A percentile compares a stretch with the other conserved stretches of the same genome.
phyloP scores from a whole-genome alignment of 2,797 vertebrate species.

The Neopelma chrysocephalum region DNA sequence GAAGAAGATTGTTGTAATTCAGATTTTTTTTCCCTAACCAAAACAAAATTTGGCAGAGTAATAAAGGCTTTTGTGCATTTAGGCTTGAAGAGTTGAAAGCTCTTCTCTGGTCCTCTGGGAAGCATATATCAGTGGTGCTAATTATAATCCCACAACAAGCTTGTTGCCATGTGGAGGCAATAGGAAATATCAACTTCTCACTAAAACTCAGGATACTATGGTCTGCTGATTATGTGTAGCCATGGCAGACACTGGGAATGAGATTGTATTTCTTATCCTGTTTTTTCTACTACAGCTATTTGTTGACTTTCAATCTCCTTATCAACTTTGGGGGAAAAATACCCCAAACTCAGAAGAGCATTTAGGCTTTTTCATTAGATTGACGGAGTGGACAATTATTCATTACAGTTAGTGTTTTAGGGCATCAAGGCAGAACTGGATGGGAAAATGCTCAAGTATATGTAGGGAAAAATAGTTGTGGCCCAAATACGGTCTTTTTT shows the following conservation, averaged over 20 bases:
- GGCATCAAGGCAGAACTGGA: background rate
- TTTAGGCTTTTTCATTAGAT: background rate
- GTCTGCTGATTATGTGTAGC: background rate
- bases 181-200: conserved; percentile 12
- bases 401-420: fast-evolving
- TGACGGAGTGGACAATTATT: background rate
- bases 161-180: background rate
- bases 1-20: background rate
- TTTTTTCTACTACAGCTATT: background rate
- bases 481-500: background rate
- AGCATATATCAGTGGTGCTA: background rate
- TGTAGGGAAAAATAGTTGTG: background rate
- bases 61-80: background rate
- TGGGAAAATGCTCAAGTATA: background rate
- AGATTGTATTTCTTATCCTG: background rate
- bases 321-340: background rate
- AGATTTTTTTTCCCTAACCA: background rate
- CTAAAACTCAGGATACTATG: background rate
- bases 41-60: background rate
- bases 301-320: background rate
- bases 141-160: background rate
- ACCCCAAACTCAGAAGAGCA: background rate
- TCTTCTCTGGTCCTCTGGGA: conserved; percentile 19
- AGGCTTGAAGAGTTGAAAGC: background rate
- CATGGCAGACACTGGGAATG: background rate